A percentile compares a stretch with the other conserved stretches of the same genome.
These are phyloP conservation scores for Pygoscelis antarcticus DNA, from an alignment of 2,113 vertebrate species.

Conservation along the genomic window DNA sequence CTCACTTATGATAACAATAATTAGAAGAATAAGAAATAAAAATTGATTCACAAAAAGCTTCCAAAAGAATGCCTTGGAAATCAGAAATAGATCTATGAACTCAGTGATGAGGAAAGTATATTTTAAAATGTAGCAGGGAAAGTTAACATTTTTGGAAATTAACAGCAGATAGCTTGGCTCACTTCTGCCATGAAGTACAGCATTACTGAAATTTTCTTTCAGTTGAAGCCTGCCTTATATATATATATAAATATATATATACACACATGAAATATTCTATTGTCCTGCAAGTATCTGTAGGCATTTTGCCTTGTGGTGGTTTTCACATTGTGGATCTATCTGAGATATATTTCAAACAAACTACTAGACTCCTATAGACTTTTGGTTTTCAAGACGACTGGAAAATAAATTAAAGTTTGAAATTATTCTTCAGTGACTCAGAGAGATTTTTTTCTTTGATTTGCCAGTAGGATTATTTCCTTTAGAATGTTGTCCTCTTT, in stretches of 20 bases:
- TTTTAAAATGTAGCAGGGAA: not conserved
- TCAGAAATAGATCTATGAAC: not conserved
- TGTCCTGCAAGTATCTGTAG: not conserved
- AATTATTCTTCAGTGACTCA: constrained; percentile 36
- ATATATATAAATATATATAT: too few relatives aligned
- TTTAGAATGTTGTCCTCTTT: constrained; percentile 40
- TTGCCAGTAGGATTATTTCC: constrained; percentile 36
- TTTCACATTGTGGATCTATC: not conserved
- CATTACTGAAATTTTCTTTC: not conserved
- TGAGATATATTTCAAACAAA: not conserved
- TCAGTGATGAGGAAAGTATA: not conserved
- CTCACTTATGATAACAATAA: not conserved
- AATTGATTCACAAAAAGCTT: not conserved
- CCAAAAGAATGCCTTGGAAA: not conserved
- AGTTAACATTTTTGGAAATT: not conserved
- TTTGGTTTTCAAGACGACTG: not conserved
- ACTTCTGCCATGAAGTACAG: not conserved
- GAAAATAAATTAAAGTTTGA: constrained; percentile 27
- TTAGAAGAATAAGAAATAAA: not conserved
- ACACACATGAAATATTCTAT: not conserved
- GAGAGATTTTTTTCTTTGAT: constrained; percentile 49
- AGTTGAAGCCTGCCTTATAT: not conserved
- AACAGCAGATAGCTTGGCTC: not conserved
- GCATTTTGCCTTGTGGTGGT: not conserved
- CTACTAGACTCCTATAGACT: not conserved